Evolutionary conservation across 2,888 invertebrate genomes (phyloP).

Genomic region (Dione vanillae): DNA sequence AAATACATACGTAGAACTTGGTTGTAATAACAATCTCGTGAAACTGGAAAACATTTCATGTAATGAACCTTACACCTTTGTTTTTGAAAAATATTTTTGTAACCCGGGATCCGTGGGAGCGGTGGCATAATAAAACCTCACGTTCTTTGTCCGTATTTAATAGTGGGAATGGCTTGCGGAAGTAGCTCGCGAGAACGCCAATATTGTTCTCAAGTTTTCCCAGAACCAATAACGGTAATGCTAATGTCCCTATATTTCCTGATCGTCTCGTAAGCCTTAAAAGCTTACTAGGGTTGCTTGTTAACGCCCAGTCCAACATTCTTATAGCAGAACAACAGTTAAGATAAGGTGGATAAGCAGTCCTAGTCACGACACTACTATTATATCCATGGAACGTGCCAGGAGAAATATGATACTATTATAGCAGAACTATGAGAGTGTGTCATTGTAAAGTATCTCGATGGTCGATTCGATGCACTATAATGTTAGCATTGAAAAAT

Average conservation of each 20-base stretch:
- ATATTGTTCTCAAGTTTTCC: constrained; percentile 71
- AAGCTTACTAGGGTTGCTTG: constrained; percentile 62
- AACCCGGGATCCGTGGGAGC: constrained; percentile 47
- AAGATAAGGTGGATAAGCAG: constrained; percentile 73
- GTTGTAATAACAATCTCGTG: not conserved
- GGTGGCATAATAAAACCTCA: constrained; percentile 47
- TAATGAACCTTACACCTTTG: constrained; percentile 30
- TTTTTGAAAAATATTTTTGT: constrained; percentile 31
- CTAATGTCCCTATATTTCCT: constrained; percentile 75
- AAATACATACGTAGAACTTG: not conserved
- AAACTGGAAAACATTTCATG: constrained; percentile 29
- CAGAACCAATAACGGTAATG: constrained; percentile 76
- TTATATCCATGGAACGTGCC: constrained; percentile 60
- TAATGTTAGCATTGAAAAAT: constrained; percentile 46
- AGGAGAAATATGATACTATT: constrained; percentile 56
- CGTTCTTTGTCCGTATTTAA: constrained; percentile 50
- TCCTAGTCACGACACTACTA: constrained; percentile 72
- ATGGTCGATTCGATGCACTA: constrained; percentile 43
- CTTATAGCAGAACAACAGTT: constrained; percentile 66
- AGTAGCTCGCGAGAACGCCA: constrained; percentile 57
- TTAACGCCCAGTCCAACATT: constrained; percentile 66
- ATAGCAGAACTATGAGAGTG: constrained; percentile 49
- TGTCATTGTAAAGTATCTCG: constrained; percentile 47
- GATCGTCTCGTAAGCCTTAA: constrained; percentile 58
- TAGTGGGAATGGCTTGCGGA: constrained; percentile 58